Conservation (phyloP, 2,113 vertebrate species). For the Rynchops niger region DNA sequence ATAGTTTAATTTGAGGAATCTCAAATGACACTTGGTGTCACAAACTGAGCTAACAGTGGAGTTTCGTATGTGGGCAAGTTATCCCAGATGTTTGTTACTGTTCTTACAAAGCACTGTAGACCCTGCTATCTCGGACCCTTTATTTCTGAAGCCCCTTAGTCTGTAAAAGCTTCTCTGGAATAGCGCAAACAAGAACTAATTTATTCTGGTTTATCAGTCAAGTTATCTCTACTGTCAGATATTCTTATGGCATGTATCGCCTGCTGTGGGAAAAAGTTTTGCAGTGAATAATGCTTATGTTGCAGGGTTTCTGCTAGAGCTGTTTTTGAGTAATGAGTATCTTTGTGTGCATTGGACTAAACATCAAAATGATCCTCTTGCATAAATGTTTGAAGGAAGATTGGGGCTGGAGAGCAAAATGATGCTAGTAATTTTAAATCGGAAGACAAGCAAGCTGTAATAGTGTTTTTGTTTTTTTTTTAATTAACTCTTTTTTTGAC, state of each 20-base stretch:
- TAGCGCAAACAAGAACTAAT: neutral
- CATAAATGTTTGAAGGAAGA: neutral
- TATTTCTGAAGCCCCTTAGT: neutral
- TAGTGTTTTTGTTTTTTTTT: neutral
- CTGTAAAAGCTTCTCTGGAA: neutral
- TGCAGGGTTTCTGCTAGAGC: neutral
- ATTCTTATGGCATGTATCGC: neutral
- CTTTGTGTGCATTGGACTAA: neutral
- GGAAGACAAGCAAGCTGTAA: neutral
- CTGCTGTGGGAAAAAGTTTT: neutral
- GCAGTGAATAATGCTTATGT: neutral
- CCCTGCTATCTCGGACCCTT: neutral
- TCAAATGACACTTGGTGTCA: neutral
- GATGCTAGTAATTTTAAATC: neutral
- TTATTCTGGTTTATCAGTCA: neutral
- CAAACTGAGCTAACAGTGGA: neutral
- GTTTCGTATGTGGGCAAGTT: accelerated
- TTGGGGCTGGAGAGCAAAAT: neutral
- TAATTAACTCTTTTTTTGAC: neutral
- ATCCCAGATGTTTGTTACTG: neutral
- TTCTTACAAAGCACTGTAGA: neutral
- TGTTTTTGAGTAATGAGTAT: neutral
- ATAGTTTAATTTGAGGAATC: neutral
- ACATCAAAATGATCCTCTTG: neutral
- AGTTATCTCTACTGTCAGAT: neutral